Base-by-base conservation (phyloP, 2,797 vertebrate species). In the Toxotes lorentzi region DNA sequence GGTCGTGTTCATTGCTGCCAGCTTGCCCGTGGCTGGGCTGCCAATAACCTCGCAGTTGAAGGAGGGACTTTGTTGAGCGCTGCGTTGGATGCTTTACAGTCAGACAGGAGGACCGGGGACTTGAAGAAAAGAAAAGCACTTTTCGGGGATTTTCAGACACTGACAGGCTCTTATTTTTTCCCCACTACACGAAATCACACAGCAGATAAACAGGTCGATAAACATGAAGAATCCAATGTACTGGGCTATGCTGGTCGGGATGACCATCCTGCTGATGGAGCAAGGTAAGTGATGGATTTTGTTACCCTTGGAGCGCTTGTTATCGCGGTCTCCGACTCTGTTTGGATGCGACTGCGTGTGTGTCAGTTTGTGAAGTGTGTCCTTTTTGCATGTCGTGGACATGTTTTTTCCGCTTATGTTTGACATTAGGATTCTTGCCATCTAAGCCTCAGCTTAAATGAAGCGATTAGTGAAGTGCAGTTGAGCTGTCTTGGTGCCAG, bases 221-320 rank as follows among this genome's bases (percentile, higher is more conserved):
- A 90, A 71, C 63, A 96, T 95, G 95, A 91, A 94, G 85, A 94
- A 93, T 43, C 93, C 94, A 3, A 41, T 95, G 90, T 95, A 85
- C 86, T 96, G 94, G 94, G 90, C 93, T 82, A 17, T 95, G 85
- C 92, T 96, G 90, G 56, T 91, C 84, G 95, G 94, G 81, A 92
- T 95, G 90, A 83, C 86, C 79, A 48, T 95, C 85, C 93, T 95
- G 87, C 88, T 96, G 85, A 93, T 95, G 86, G 95, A 95, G 68
- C 94, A 95, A 96, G 95, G 95, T 95, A 91, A 92, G 88, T 80
- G 73, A 60, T 78, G 83, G 76, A 34, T 72, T 67, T 32, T 48
- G 16, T 43, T 56, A 48, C 50, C 14, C 23, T 62, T 53, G 27
- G 56, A 69, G 70, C 73, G 86, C 86, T 85, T 90, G 80, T 85